Conservation (phyloP, 1,140 invertebrate species). For the Tetragonula clypearis region DNA sequence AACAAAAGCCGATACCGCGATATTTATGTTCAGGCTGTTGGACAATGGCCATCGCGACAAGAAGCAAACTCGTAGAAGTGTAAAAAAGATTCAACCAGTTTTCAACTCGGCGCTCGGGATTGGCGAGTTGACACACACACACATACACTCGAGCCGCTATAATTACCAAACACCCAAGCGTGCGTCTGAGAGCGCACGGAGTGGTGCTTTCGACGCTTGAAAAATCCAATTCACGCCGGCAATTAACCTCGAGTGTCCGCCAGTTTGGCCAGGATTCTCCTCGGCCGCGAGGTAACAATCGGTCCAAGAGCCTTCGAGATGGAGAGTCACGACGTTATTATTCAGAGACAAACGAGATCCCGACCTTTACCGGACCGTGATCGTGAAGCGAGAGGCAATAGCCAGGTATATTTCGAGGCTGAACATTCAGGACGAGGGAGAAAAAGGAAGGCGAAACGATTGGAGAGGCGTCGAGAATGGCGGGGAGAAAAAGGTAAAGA, state of each 20-base stretch:
- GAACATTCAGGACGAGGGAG: not conserved
- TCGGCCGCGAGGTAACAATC: conserved; percentile 4
- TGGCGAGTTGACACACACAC: too few species aligned
- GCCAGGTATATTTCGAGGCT: not conserved
- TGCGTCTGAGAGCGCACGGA: not conserved
- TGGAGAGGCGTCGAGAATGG: not conserved
- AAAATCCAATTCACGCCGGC: not conserved
- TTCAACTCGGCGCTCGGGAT: not conserved
- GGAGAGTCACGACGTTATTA: conserved; percentile 6
- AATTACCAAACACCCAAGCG: not conserved
- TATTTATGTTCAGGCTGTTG: not conserved
- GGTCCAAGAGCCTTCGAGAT: not conserved
- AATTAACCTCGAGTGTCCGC: not conserved
- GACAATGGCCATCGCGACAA: not conserved
- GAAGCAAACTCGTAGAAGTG: not conserved
- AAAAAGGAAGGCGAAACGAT: not conserved
- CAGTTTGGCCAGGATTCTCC: not conserved
- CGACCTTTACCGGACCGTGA: conserved; percentile 10
- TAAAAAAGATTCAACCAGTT: not conserved
- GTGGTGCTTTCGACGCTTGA: not conserved
- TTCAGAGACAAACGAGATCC: conserved; percentile 5
- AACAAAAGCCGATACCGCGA: not conserved
- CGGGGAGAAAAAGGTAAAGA: not conserved
- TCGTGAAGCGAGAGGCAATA: not conserved
- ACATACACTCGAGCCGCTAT: not conserved